A percentile compares a stretch with the other conserved stretches of the same genome.
phyloP scores from a whole-genome alignment of 2,888 invertebrate genomes.

The Muschampia plurimacula region DNA sequence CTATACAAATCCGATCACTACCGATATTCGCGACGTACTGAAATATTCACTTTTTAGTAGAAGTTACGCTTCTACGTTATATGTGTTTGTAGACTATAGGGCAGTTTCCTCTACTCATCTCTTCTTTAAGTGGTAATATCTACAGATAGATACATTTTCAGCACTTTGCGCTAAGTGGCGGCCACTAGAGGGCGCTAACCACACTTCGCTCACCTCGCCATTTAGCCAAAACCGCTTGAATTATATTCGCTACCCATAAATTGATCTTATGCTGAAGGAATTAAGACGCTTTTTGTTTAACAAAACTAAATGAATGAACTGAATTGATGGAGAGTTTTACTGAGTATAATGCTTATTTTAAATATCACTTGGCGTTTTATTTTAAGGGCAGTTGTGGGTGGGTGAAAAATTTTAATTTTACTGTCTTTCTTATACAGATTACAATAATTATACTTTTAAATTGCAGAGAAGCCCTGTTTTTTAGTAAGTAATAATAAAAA shows the following conservation, averaged over 20 bases:
- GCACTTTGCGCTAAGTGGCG: conserved; percentile 1
- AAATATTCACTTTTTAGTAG: too few relatives aligned
- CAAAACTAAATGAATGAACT: neutral
- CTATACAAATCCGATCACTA: too few relatives aligned
- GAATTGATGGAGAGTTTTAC: neutral
- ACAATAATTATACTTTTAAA: too few relatives aligned
- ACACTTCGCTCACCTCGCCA: conserved; percentile 4
- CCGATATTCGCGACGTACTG: too few relatives aligned
- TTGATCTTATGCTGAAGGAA: neutral
- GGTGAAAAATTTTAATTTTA: neutral
- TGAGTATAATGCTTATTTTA: conserved; percentile 4
- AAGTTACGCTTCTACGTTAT: too few relatives aligned
- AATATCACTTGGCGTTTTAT: neutral
- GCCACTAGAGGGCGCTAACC: conserved; percentile 1
- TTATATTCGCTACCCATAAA: neutral
- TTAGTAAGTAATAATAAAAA: too few relatives aligned
- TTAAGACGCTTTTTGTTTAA: conserved; percentile 4
- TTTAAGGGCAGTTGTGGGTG: neutral
- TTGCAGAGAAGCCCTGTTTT: too few relatives aligned
- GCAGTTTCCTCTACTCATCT: too few relatives aligned
- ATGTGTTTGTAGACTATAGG: too few relatives aligned
- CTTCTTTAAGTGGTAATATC: too few relatives aligned
- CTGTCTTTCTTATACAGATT: too few relatives aligned
- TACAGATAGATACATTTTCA: neutral
- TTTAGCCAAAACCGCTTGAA: neutral